These are phyloP conservation scores for Onthophagus taurus DNA, from an alignment of 1,140 invertebrate genomes.

Conservation along the genomic window DNA sequence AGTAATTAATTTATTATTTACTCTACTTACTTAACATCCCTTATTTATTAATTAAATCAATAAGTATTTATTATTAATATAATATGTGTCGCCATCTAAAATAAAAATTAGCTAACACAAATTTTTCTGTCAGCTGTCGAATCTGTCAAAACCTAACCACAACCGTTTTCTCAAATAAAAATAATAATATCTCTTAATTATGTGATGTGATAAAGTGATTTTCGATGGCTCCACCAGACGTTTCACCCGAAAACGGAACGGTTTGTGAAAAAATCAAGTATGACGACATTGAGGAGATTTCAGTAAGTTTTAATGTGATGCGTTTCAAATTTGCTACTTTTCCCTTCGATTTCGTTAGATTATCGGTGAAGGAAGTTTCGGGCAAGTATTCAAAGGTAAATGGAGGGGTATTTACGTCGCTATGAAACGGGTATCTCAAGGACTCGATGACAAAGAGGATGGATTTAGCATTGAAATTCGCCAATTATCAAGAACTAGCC, in stretches of 20 bases:
- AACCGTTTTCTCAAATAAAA: no score
- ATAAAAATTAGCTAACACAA: no score
- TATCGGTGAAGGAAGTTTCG: slow-evolving; percentile 94
- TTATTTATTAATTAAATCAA: no score
- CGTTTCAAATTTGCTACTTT: slow-evolving; percentile 11
- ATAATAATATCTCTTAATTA: no score
- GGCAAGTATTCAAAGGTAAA: slow-evolving; percentile 81
- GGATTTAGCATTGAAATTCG: slow-evolving; percentile 74
- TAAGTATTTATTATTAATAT: no score
- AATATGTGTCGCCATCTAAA: no score
- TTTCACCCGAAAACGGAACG: slow-evolving; percentile 40
- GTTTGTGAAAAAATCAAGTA: slow-evolving; percentile 52
- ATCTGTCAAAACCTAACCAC: no score
- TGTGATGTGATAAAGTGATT: no score
- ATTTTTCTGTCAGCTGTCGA: no score
- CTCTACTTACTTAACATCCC: no score
- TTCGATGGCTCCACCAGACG: slow-evolving; percentile 40
- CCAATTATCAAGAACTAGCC: slow-evolving; percentile 81
- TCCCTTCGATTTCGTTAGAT: no score
- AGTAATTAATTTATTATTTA: no score
- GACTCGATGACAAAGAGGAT: slow-evolving; percentile 77
- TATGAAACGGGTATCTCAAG: slow-evolving; percentile 74
- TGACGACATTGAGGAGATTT: slow-evolving; percentile 45
- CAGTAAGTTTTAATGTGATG: slow-evolving; percentile 33
- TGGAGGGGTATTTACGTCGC: slow-evolving; percentile 83